Evolutionary conservation across 64 coral and sea anemone genomes (phyloP), one percentile per base, ranked within the genome.

Genomic region (Stylophora pistillata): DNA sequence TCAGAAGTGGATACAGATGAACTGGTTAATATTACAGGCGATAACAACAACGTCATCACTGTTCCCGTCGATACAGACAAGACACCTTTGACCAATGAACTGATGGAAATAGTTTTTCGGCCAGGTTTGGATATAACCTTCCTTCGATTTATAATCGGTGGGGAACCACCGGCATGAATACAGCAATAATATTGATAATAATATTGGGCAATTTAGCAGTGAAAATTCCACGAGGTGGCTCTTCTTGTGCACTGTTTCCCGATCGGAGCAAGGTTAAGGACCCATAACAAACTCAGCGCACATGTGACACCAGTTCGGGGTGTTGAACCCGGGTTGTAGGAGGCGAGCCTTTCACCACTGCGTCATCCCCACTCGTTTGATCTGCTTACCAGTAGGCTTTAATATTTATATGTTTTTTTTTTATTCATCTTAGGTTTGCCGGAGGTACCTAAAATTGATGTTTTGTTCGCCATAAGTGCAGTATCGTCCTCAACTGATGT

Each of bases 401-500:
- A 78, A 56, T 55, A 16, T 33, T 28, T 79, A 25, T 15, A 27
- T 26, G 57, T 10, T 61, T 63, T 1, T 76, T 52, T 59, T 34
- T 32, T 20, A 60, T 33, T 11, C 23, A 57, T 21, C 59, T 52
- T 53, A 77, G 86, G 53, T 55, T 73, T 31, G 34, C 74, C 74
- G 10, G 58, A 29, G 23, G 74, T 60, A n/a, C 81, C 89, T 25
- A 30, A 86, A 31, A 59, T 91, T 23, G 89, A 91, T 29, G 37
- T 91, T 55, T 72, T 91, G 58, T 69, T 91, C 63, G 89, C 89
- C 10, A 30, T 91, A 53, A 86, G 72, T 34, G 33, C 89, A 57
- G 59, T 77, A 0, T 82, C 89, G 33, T 77, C 89, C n/a, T 59
- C 31, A 13, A 80, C 89, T 0, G 81, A 55, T 55, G 70, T 86